Evolutionary conservation across 2,888 invertebrate genomes (phyloP).

Genomic region (Trissolcus brochymenae): DNA sequence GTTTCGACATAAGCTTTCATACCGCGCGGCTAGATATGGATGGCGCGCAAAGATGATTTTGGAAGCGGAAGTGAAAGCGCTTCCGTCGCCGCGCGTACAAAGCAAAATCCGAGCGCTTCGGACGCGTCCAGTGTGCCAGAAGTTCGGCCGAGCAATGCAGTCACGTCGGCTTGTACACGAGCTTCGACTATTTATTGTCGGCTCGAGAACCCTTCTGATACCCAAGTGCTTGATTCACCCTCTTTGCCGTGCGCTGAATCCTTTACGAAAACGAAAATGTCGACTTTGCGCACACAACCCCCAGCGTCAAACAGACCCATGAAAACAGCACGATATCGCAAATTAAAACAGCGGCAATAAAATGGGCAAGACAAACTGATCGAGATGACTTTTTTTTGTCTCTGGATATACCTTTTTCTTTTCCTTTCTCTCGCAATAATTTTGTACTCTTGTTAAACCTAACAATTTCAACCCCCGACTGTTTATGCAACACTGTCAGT

Average conservation of each 20-base stretch:
- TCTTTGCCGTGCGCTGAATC: slow-evolving; percentile 56
- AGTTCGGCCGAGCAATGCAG: slow-evolving; percentile 46
- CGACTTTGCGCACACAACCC: slow-evolving; percentile 46
- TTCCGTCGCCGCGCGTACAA: slow-evolving; percentile 45
- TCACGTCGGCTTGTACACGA: slow-evolving; percentile 57
- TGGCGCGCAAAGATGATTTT: slow-evolving; percentile 52
- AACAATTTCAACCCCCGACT: too few relatives aligned
- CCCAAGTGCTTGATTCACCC: slow-evolving; percentile 57
- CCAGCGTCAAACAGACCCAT: slow-evolving; percentile 25
- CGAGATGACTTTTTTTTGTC: neutral
- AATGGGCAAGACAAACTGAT: slow-evolving; percentile 1
- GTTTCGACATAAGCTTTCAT: slow-evolving; percentile 55
- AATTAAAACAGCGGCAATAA: slow-evolving; percentile 34
- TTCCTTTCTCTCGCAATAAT: neutral
- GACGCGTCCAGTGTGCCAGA: slow-evolving; percentile 51
- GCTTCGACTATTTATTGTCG: slow-evolving; percentile 58
- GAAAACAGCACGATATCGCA: slow-evolving; percentile 40
- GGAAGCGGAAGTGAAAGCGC: slow-evolving; percentile 53
- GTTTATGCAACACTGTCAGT: too few relatives aligned
- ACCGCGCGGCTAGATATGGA: slow-evolving; percentile 57
- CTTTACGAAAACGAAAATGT: slow-evolving; percentile 53
- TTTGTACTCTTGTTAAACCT: neutral
- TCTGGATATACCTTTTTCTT: neutral
- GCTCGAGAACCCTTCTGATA: slow-evolving; percentile 57
- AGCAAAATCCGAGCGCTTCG: slow-evolving; percentile 42